These are phyloP conservation scores for Euglossa dilemma DNA, from an alignment of 1,140 invertebrate genomes.

Conservation along the genomic window DNA sequence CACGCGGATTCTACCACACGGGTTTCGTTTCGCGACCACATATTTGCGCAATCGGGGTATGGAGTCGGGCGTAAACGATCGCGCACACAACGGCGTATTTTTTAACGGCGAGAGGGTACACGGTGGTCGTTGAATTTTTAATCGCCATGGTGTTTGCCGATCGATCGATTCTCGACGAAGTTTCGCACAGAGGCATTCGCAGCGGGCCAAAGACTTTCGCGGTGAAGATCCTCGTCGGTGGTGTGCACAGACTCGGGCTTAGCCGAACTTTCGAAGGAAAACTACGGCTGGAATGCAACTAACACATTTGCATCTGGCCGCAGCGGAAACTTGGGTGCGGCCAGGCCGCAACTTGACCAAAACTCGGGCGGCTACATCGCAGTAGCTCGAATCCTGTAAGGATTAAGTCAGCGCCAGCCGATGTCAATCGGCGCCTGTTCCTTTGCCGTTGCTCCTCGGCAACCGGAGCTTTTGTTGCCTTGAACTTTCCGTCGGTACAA, in stretches of 20 bases:
- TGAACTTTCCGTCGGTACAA: not conserved
- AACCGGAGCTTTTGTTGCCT: not conserved
- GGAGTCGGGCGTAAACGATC: too few relatives aligned
- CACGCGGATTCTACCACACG: too few relatives aligned
- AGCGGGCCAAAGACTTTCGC: not conserved
- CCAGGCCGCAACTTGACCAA: constrained; percentile 62
- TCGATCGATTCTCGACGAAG: constrained; percentile 4
- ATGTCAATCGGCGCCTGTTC: constrained; percentile 33
- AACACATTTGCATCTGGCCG: constrained; percentile 66
- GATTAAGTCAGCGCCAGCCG: constrained; percentile 61
- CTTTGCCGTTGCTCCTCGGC: not conserved
- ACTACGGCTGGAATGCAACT: constrained; percentile 66
- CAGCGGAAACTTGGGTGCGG: constrained; percentile 57
- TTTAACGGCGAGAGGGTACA: not conserved
- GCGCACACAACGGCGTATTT: too few relatives aligned
- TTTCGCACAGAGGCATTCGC: not conserved
- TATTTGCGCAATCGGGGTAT: too few relatives aligned
- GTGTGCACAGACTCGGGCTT: constrained; percentile 14
- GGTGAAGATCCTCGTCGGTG: not conserved
- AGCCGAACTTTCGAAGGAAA: constrained; percentile 59
- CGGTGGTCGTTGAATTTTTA: not conserved
- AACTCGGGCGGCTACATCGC: constrained; percentile 62
- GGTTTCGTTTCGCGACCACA: too few relatives aligned
- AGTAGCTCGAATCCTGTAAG: constrained; percentile 45
- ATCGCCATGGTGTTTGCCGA: constrained; percentile 12